Percentiles rank a stretch among this genome's conserved stretches.
Conservation (phyloP, 35 echinoderm and acorn worm species). For the Strongylocentrotus purpuratus region DNA sequence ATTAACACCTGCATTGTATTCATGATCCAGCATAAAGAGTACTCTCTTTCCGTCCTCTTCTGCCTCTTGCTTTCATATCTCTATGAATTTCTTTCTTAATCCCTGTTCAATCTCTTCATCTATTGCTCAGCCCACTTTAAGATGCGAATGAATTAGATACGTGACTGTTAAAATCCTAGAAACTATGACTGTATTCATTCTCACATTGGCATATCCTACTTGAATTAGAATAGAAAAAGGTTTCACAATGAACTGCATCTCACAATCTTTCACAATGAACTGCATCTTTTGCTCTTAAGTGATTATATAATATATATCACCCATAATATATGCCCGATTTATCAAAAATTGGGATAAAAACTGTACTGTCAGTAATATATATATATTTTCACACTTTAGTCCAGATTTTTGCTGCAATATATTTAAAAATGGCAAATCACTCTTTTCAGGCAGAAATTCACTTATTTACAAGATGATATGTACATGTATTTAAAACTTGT, state of each 20-base stretch:
- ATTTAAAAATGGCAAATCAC: not conserved
- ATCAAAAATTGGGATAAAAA: too few species aligned
- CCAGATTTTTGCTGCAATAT: slow-evolving; percentile 1
- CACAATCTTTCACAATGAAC: not conserved
- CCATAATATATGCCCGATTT: not conserved
- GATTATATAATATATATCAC: not conserved
- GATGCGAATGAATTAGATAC: not conserved
- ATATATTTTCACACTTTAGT: not conserved
- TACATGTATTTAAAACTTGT: not conserved
- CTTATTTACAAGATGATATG: not conserved
- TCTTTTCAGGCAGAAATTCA: not conserved
- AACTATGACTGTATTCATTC: not conserved
- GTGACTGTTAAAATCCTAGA: not conserved
- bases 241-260: not conserved
- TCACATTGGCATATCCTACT: not conserved
- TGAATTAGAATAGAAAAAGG: not conserved
- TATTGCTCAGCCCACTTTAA: not conserved
- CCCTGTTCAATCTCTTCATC: not conserved
- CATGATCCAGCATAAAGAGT: not conserved
- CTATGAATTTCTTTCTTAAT: not conserved
- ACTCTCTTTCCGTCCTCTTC: not conserved
- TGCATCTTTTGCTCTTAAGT: not conserved
- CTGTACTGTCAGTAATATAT: not conserved
- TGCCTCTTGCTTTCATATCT: not conserved
- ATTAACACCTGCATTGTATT: not conserved